Evolutionary conservation across 1,140 invertebrate genomes (phyloP), one percentile per base, ranked within the genome.

Genomic region (Drosophila pachea): DNA sequence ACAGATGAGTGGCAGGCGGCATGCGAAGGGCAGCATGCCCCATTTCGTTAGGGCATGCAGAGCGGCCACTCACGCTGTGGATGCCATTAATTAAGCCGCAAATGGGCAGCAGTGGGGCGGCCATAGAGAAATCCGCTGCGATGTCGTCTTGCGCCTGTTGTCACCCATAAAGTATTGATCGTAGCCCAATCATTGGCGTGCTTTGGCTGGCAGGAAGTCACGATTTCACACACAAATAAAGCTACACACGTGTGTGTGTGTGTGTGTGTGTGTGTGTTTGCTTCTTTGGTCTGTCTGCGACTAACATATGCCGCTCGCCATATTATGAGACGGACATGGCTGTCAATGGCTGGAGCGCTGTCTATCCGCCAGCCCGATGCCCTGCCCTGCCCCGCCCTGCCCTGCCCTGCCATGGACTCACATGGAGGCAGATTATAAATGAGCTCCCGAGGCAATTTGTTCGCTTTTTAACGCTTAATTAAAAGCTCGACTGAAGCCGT

Each of bases 1-100:
- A 38, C n/a, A n/a, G n/a, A n/a, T 38, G 36, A 8, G 1, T 11
- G 9, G 2, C 45, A 47, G 7, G 6, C 9, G 9, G 22, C 8
- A 4, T 11, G 4, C 11, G 5, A 40, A 4, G 8, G 7, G 35
- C 29, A 40, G n/a, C 7, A 4, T n/a, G 4, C 5, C 29, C n/a
- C 5, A 12, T 12, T 22, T 3, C 1, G 40, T 4, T 2, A 35
- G 42, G 4, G 54, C 9, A 16, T 33, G 38, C 31, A 52, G 35
- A 33, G 54, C 31, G 7, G 22, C 58, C 52, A 58, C 49, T 40
- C 32, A 14, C 67, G 47, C 42, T 64, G 59, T 72, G 72, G 58
- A 78, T 84, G 79, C 78, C 79, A 83, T 83, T 84, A 83, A 83
- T 84, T 83, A 84, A 83, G 76, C 78, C 78, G 54, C 78, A 83